These are phyloP conservation scores for Piscicola geometra DNA, from an alignment of 2,888 invertebrate genomes.

Conservation along the genomic window DNA sequence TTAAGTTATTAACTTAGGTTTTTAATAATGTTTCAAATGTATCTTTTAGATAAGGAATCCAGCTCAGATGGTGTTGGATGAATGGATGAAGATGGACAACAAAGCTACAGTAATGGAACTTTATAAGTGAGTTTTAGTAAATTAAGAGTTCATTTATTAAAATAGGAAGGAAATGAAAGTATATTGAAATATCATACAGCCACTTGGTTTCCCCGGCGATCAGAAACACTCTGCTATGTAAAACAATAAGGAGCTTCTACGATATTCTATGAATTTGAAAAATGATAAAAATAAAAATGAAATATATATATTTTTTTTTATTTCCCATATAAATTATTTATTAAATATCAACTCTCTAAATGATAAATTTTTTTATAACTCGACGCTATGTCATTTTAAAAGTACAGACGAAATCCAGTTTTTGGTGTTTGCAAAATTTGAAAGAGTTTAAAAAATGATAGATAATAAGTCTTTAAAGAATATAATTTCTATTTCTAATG, in stretches of 20 bases:
- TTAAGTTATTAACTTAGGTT: not conserved
- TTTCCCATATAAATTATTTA: no score
- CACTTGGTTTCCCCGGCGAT: conserved; percentile 8
- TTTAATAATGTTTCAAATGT: no score
- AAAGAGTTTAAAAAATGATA: not conserved
- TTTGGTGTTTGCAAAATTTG: not conserved
- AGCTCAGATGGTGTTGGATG: conserved; percentile 6
- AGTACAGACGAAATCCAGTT: no score
- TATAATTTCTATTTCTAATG: not conserved
- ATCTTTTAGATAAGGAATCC: not conserved
- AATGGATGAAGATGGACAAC: conserved; percentile 8
- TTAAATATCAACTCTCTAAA: no score
- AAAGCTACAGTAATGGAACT: not conserved
- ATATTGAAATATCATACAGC: not conserved
- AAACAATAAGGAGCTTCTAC: not conserved
- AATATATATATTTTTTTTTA: no score
- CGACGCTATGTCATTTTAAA: no score
- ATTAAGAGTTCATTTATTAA: no score
- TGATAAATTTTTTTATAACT: no score
- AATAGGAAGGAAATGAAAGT: no score
- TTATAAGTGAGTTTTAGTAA: conserved; percentile 6
- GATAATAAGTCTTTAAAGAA: not conserved
- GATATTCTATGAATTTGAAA: conserved; percentile 15
- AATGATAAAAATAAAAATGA: no score
- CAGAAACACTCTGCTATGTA: conserved; percentile 11